Evolutionary conservation across 2,113 vertebrate genomes (phyloP).

Genomic region (Dissostichus mawsoni): DNA sequence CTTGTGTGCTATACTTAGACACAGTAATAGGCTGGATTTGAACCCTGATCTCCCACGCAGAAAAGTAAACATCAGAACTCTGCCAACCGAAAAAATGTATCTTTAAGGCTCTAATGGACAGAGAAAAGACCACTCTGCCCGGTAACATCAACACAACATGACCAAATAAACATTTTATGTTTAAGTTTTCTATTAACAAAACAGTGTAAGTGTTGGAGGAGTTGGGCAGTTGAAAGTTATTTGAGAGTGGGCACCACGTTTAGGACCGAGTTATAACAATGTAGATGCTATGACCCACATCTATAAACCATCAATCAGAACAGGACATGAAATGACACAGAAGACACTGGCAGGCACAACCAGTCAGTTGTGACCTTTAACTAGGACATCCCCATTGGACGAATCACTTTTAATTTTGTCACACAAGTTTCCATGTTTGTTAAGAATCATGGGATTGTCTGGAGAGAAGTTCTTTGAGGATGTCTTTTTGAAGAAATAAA

Average conservation of each 20-base stretch:
- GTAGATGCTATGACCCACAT: neutral
- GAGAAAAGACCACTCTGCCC: conserved; percentile 7
- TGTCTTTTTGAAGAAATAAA: conserved; percentile 5
- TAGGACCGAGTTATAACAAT: neutral
- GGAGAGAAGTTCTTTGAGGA: neutral
- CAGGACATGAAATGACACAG: neutral
- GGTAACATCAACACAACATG: conserved; percentile 9
- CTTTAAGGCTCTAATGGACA: conserved; percentile 28
- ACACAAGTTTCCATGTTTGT: neutral
- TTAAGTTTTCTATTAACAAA: neutral
- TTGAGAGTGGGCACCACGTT: neutral
- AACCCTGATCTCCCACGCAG: conserved; percentile 42
- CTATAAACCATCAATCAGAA: neutral
- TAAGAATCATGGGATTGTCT: neutral
- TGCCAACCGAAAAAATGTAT: conserved; percentile 48
- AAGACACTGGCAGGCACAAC: neutral
- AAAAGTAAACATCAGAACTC: conserved; percentile 28
- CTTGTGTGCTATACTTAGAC: conserved; percentile 53
- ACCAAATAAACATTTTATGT: conserved; percentile 3
- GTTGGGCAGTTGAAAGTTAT: neutral
- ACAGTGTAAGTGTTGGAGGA: neutral
- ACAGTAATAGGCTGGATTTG: conserved; percentile 39
- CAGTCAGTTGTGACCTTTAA: neutral
- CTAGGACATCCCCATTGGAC: neutral
- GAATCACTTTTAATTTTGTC: neutral